These are phyloP conservation scores for Disparrhopalites patrizii DNA, from an alignment of 2,888 invertebrate species.

Conservation along the genomic window DNA sequence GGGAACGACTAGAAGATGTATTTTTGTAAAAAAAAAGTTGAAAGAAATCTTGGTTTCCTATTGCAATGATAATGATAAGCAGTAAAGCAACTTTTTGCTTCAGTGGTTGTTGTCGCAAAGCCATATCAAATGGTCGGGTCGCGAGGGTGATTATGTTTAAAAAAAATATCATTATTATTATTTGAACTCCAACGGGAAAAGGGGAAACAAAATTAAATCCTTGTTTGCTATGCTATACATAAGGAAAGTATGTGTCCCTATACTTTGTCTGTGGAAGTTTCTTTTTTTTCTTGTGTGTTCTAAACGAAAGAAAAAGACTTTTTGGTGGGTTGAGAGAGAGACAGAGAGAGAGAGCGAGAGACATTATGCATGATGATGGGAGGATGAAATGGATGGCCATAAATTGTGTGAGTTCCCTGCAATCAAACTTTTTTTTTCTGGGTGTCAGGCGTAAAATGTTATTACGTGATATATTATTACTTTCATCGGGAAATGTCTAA, in stretches of 20 bases:
- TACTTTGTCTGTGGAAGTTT: no score
- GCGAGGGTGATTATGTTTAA: no score
- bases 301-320: not conserved
- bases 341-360: not conserved
- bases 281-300: not conserved
- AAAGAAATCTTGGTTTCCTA: not conserved
- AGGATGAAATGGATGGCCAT: conserved; percentile 8
- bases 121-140: no score
- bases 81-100: not conserved
- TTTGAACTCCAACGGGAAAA: no score
- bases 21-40: no score
- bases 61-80: not conserved
- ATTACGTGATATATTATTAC: conserved; percentile 19
- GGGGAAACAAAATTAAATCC: no score
- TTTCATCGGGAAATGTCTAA: conserved; percentile 14
- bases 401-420: conserved; percentile 17
- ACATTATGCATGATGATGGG: not conserved
- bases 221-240: no score
- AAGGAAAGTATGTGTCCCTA: no score
- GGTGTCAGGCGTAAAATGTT: not conserved
- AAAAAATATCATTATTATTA: no score
- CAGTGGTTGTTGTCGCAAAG: no score
- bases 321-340: not conserved
- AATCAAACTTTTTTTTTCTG: conserved; percentile 15
- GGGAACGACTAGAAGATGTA: no score